Evolutionary conservation across 2,113 vertebrate species (phyloP).

Genomic region (Edolisoma coerulescens): DNA sequence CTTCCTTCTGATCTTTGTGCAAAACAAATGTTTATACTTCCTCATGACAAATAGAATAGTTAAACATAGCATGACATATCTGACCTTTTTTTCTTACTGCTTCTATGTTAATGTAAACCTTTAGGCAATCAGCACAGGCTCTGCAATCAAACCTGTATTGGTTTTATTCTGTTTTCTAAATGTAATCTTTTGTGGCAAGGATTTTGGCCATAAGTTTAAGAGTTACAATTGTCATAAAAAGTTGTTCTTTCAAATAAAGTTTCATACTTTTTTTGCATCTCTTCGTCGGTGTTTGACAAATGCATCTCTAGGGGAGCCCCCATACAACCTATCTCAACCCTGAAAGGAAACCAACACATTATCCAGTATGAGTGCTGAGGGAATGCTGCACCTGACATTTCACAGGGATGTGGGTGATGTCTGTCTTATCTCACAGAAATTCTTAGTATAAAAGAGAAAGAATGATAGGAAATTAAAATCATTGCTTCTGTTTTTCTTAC

Average conservation of each 20-base stretch:
- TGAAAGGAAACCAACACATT: neutral
- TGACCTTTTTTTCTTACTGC: neutral
- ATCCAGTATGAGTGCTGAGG: neutral
- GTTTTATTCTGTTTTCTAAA: neutral
- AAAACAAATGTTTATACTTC: neutral
- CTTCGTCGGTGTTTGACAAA: neutral
- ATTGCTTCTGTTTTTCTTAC: neutral
- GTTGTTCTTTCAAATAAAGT: neutral
- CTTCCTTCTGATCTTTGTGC: neutral
- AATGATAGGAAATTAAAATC: neutral
- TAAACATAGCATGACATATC: neutral
- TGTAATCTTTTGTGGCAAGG: neutral
- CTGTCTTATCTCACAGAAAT: neutral
- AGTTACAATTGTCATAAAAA: neutral
- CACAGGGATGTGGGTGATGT: accelerated
- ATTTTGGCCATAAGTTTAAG: neutral
- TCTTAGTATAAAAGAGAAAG: neutral
- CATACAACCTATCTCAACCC: neutral
- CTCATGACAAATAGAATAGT: neutral
- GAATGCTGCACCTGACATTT: neutral
- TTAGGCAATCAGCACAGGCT: neutral
- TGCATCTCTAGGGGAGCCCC: accelerated
- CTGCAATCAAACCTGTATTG: neutral
- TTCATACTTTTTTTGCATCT: neutral
- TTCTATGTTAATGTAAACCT: neutral